A percentile compares a stretch with the other conserved stretches of the same genome.
phyloP scores from a whole-genome alignment of 2,113 vertebrate genomes.

The Entelurus aequoreus region DNA sequence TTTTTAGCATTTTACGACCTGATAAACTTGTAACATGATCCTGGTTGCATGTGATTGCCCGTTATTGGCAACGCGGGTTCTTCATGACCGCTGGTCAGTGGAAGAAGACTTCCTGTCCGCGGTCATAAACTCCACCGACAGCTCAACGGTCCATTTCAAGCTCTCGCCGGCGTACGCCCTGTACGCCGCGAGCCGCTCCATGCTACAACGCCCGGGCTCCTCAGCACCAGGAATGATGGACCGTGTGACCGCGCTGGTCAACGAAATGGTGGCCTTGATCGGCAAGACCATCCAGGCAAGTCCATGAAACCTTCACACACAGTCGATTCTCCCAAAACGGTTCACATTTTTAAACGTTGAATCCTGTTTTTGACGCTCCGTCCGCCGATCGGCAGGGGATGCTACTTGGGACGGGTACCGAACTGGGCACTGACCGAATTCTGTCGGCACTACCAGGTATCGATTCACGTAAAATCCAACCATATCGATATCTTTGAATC shows the following conservation, averaged over 20 bases:
- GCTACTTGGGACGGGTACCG: too few relatives aligned
- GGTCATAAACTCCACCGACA: conserved; percentile 89
- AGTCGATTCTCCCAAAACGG: too few relatives aligned
- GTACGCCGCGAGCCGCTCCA: conserved; percentile 82
- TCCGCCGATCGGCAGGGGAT: too few relatives aligned
- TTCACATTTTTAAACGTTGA: too few relatives aligned
- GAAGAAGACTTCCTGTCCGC: conserved; percentile 87
- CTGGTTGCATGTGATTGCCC: too few relatives aligned
- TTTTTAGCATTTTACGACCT: not conserved
- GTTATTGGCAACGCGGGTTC: too few relatives aligned
- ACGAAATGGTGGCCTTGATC: conserved; percentile 88
- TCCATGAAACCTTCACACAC: not conserved
- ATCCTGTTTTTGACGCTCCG: too few relatives aligned
- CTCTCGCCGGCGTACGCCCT: conserved; percentile 85
- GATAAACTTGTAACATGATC: not conserved
- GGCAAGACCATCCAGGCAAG: conserved; percentile 88
- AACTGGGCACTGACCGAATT: too few relatives aligned
- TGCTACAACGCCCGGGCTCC: conserved; percentile 72
- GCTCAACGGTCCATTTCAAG: conserved; percentile 90
- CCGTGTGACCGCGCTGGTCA: conserved; percentile 73
- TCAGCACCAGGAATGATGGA: conserved; percentile 68
- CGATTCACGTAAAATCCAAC: too few relatives aligned
- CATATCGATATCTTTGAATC: too few relatives aligned
- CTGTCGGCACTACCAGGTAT: too few relatives aligned
- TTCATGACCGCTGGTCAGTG: conserved; percentile 61